Evolutionary conservation across 2,797 vertebrate genomes (phyloP).

Genomic region (Dipus sagitta): DNA sequence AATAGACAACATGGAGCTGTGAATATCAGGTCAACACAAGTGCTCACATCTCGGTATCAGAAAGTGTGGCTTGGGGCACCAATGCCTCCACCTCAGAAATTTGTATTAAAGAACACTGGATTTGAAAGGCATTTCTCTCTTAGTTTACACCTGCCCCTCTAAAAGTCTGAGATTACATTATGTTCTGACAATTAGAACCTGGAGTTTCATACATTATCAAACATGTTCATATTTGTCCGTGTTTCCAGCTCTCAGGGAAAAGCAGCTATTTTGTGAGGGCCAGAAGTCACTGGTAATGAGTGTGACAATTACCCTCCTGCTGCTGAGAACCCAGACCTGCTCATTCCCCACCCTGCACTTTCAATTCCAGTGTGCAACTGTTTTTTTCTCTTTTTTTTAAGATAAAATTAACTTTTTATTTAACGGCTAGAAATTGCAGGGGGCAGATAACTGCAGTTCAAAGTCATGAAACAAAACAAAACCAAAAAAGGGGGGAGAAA

Average conservation of each 20-base stretch:
- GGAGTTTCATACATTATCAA: constrained; percentile 6
- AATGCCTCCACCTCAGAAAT: not conserved
- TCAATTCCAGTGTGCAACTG: not conserved
- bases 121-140: constrained; percentile 9
- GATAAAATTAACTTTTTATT: constrained; percentile 71
- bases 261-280: constrained; percentile 58
- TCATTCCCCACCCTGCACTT: constrained; percentile 27
- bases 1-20: not conserved
- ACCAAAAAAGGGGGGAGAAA: not conserved
- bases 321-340: constrained; percentile 70
- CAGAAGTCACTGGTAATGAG: constrained; percentile 68
- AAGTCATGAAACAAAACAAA: constrained; percentile 57
- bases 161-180: constrained; percentile 5
- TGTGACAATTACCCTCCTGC: constrained; percentile 62
- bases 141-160: not conserved
- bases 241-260: not conserved
- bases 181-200: constrained; percentile 49
- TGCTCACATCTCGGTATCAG: not conserved
- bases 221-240: constrained; percentile 38
- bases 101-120: not conserved
- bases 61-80: not conserved
- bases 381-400: not conserved
- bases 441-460: constrained; percentile 60
- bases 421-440: constrained; percentile 59
- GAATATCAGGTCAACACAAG: not conserved